Evolutionary conservation across 2,888 invertebrate species (phyloP).

Genomic region (Odontothrips loti): DNA sequence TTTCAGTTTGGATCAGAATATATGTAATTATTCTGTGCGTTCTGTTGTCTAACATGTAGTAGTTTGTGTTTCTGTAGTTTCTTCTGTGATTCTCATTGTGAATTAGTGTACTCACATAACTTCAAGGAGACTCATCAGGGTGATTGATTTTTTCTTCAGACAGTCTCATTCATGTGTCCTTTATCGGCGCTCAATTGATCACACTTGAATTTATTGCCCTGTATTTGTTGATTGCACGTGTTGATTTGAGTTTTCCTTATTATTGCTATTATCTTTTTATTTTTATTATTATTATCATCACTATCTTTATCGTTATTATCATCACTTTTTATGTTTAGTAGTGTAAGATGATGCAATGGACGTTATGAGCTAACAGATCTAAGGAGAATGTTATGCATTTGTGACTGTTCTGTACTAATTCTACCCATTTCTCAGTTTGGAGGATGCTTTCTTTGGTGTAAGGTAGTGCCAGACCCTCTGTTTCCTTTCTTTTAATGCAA

Average conservation of each 20-base stretch:
- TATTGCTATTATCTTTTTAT: background rate
- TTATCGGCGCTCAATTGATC: background rate
- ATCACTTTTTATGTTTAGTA: background rate
- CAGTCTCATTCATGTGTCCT: background rate
- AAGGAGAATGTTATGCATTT: background rate
- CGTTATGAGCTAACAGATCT: background rate
- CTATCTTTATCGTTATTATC: background rate
- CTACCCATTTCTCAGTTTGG: no score
- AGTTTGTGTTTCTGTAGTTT: background rate
- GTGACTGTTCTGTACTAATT: background rate
- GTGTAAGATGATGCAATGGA: background rate
- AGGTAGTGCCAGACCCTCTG: background rate
- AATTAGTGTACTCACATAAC: background rate
- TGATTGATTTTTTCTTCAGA: background rate
- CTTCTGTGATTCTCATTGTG: background rate
- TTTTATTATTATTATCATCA: background rate
- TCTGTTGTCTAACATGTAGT: slow-evolving; percentile 13
- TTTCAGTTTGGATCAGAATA: background rate
- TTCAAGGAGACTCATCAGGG: no score
- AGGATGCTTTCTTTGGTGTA: background rate
- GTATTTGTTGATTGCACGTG: background rate
- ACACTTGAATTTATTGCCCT: background rate
- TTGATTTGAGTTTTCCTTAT: background rate
- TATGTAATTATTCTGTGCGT: background rate
- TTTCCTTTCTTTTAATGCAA: background rate